Conservation (phyloP, 2,888 invertebrate species). For the Girardia tigrina region DNA sequence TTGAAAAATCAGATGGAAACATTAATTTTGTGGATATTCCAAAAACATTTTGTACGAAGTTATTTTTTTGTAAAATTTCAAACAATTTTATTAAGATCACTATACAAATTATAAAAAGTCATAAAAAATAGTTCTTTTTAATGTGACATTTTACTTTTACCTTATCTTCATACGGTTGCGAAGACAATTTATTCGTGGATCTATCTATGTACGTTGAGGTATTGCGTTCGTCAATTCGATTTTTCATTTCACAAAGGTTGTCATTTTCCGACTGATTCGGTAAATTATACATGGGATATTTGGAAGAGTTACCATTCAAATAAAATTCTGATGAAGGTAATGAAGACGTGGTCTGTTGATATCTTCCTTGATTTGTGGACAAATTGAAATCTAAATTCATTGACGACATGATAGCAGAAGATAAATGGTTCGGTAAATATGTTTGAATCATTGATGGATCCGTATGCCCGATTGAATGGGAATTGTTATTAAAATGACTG, state of each 20-base stretch:
- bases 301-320: background rate
- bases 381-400: slow-evolving; percentile 3
- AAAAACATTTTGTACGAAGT: no score
- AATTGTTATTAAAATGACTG: slow-evolving; percentile 12
- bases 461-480: slow-evolving; percentile 16
- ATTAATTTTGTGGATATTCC: no score
- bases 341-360: background rate
- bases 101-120: no score
- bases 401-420: background rate
- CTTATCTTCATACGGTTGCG: background rate
- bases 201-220: background rate
- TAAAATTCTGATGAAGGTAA: slow-evolving; percentile 1
- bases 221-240: background rate
- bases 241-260: background rate
- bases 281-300: background rate
- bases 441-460: background rate
- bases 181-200: background rate
- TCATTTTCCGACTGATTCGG: background rate
- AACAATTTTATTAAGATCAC: no score
- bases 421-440: background rate
- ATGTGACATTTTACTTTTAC: no score
- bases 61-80: no score
- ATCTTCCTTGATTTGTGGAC: background rate
- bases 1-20: no score
- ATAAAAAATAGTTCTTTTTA: no score